A percentile compares a stretch with the other conserved stretches of the same genome.
These are phyloP conservation scores for Aphaenogaster floridana DNA, from an alignment of 1,140 invertebrate genomes.

Conservation along the genomic window DNA sequence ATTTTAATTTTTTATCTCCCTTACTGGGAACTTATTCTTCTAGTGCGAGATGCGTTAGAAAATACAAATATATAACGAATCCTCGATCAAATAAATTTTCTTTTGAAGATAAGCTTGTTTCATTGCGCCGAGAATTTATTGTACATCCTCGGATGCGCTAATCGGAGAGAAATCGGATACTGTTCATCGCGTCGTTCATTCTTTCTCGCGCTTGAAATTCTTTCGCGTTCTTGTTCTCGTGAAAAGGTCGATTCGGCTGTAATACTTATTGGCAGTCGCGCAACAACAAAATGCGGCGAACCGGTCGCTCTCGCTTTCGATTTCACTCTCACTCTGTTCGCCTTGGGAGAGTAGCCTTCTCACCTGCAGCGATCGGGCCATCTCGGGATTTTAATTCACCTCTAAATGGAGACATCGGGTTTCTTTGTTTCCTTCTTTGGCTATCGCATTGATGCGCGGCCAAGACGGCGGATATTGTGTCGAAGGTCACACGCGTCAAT, in stretches of 20 bases:
- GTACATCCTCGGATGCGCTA: neutral
- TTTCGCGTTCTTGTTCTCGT: slow-evolving; percentile 18
- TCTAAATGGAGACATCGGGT: slow-evolving; percentile 44
- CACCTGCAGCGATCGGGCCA: slow-evolving; percentile 39
- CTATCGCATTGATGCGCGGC: neutral
- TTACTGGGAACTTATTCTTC: neutral
- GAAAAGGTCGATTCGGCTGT: slow-evolving; percentile 43
- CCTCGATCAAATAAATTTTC: neutral
- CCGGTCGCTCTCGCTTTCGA: slow-evolving; percentile 73
- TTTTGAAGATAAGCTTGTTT: neutral
- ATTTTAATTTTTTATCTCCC: slow-evolving; percentile 3
- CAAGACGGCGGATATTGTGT: neutral
- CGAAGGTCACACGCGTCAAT: slow-evolving; percentile 13
- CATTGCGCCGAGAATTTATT: slow-evolving; percentile 2
- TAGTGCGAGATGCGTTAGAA: neutral
- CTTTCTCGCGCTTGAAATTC: slow-evolving; percentile 22
- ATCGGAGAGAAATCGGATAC: neutral
- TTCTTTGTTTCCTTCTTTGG: slow-evolving; percentile 42
- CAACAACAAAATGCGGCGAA: slow-evolving; percentile 50
- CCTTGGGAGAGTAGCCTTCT: slow-evolving; percentile 64
- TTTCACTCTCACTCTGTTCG: slow-evolving; percentile 74
- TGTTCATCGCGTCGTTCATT: slow-evolving; percentile 19
- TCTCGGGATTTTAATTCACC: slow-evolving; percentile 43
- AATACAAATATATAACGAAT: neutral
- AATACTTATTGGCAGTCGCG: slow-evolving; percentile 35